These are phyloP conservation scores for Paradisaea rubra DNA, from an alignment of 2,113 vertebrate species.

Conservation along the genomic window DNA sequence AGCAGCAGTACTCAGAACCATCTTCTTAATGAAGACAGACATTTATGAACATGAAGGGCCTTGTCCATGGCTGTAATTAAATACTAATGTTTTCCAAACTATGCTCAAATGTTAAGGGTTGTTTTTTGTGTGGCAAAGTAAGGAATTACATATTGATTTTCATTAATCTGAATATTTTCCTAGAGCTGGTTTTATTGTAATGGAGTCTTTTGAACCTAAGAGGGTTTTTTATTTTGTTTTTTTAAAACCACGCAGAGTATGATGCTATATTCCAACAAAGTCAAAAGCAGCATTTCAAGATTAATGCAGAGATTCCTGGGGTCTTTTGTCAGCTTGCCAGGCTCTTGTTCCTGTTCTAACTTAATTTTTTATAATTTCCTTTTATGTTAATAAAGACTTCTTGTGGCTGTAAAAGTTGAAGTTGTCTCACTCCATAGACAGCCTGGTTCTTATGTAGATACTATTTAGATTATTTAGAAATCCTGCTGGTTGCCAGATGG, in stretches of 20 bases:
- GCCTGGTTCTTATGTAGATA: conserved; percentile 49
- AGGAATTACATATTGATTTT: conserved; percentile 12
- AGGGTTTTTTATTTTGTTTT: not conserved
- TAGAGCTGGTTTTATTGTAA: not conserved
- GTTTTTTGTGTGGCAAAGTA: not conserved
- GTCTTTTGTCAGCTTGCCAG: conserved; percentile 47
- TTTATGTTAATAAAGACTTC: conserved; percentile 58
- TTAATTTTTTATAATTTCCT: conserved; percentile 60
- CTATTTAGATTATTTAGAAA: conserved; percentile 56
- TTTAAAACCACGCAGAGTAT: not conserved
- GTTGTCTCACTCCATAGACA: conserved; percentile 31
- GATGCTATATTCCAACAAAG: conserved; percentile 29
- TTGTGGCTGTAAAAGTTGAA: conserved; percentile 38
- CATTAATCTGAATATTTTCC: not conserved
- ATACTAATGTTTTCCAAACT: not conserved
- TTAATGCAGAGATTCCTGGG: conserved; percentile 47
- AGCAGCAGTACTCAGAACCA: not conserved
- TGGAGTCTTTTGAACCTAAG: not conserved
- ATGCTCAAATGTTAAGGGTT: not conserved
- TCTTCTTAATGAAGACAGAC: not conserved
- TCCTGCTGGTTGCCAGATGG: conserved; percentile 61
- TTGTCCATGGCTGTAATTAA: not conserved
- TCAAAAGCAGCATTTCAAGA: conserved; percentile 28
- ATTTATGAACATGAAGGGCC: not conserved
- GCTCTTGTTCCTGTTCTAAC: conserved; percentile 43